Conservation (phyloP, 2,888 invertebrate genomes). For the Frankliniella fusca region DNA sequence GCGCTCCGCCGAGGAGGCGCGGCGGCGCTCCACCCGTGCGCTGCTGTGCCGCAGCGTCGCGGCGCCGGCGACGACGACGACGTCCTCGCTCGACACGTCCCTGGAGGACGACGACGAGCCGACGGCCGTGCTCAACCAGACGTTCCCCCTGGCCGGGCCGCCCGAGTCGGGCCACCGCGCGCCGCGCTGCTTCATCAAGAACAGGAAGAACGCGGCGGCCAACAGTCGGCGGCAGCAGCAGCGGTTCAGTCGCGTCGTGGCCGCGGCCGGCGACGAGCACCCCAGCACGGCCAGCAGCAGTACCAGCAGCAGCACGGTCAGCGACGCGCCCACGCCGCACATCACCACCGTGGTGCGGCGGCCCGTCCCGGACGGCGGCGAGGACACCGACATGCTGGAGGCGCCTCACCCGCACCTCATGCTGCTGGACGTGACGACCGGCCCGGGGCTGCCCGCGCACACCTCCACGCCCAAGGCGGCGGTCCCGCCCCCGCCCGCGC, state of each 20-base stretch:
- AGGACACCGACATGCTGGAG: neutral
- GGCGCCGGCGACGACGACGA: neutral
- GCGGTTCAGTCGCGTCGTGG: neutral
- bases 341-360: neutral
- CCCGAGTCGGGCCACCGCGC: neutral
- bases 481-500: neutral
- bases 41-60: neutral
- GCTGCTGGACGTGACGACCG: slow-evolving; percentile 11
- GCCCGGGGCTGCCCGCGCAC: neutral
- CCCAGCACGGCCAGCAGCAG: neutral
- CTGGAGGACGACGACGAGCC: neutral
- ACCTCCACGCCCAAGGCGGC: slow-evolving; percentile 7
- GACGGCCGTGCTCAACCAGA: slow-evolving; percentile 14
- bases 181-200: slow-evolving; percentile 8
- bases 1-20: slow-evolving; percentile 13
- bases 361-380: neutral
- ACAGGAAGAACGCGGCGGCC: neutral
- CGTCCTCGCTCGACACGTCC: neutral
- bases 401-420: neutral
- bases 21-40: neutral
- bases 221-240: neutral
- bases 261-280: neutral
- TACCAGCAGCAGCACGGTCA: neutral
- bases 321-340: slow-evolving; percentile 16
- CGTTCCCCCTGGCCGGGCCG: slow-evolving; percentile 4